These are phyloP conservation scores for Gobiocypris rarus DNA, from an alignment of 2,113 vertebrate species.

Conservation along the genomic window DNA sequence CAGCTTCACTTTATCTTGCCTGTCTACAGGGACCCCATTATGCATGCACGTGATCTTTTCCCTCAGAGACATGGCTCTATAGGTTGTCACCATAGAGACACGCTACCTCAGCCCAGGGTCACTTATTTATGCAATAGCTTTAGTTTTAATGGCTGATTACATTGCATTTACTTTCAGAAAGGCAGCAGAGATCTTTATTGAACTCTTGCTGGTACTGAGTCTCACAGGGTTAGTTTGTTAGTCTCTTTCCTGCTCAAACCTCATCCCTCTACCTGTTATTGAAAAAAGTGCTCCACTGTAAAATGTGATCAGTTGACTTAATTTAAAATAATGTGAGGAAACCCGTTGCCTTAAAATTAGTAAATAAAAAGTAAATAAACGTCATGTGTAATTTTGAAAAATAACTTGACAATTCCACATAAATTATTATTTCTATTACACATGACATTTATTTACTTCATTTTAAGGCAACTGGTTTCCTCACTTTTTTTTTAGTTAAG, in stretches of 20 bases:
- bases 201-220: background rate
- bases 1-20: background rate
- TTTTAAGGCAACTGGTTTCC: no score
- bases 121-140: background rate
- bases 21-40: slow-evolving; percentile 1
- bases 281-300: no score
- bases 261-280: slow-evolving; percentile 15
- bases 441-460: no score
- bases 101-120: slow-evolving; percentile 25
- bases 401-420: no score
- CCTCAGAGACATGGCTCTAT: slow-evolving; percentile 23
- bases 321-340: no score
- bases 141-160: slow-evolving; percentile 24
- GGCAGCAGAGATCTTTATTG: background rate
- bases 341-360: no score
- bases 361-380: no score
- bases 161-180: slow-evolving; percentile 13
- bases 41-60: background rate
- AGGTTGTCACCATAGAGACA: slow-evolving; percentile 47
- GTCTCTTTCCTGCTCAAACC: background rate
- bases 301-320: no score
- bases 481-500: no score
- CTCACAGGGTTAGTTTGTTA: background rate
- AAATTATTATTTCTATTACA: no score
- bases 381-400: no score